Conservation (phyloP, 2,113 vertebrate genomes). For the Scopus umbretta region DNA sequence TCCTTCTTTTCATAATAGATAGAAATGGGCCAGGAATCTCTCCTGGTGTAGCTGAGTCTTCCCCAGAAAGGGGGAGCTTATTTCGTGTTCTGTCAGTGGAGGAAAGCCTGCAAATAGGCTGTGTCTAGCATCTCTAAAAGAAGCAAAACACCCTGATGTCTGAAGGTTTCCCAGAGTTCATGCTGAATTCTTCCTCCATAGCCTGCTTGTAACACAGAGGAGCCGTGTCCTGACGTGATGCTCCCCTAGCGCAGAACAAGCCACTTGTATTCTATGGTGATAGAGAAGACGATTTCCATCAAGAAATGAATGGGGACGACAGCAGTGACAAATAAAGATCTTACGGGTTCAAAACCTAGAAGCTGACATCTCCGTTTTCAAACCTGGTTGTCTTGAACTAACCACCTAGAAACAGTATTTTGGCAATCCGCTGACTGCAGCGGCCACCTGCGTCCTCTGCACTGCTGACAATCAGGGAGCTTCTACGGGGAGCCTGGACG, state of each 20-base stretch:
- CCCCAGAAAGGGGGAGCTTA: neutral
- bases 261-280: neutral
- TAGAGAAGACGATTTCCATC: neutral
- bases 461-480: neutral
- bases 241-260: neutral
- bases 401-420: neutral
- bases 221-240: neutral
- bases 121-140: neutral
- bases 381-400: neutral
- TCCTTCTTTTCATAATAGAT: neutral
- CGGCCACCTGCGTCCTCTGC: neutral
- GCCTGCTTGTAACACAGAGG: neutral
- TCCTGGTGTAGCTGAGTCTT: neutral
- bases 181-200: neutral
- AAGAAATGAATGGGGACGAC: neutral
- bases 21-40: neutral
- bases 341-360: neutral
- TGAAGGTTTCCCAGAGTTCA: neutral
- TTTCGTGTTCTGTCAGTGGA: neutral
- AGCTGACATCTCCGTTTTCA: neutral
- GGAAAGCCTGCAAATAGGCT: neutral
- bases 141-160: neutral
- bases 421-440: neutral
- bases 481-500: neutral
- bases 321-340: neutral